These are phyloP conservation scores for Nomia melanderi DNA, from an alignment of 1,140 invertebrate genomes.

Conservation along the genomic window DNA sequence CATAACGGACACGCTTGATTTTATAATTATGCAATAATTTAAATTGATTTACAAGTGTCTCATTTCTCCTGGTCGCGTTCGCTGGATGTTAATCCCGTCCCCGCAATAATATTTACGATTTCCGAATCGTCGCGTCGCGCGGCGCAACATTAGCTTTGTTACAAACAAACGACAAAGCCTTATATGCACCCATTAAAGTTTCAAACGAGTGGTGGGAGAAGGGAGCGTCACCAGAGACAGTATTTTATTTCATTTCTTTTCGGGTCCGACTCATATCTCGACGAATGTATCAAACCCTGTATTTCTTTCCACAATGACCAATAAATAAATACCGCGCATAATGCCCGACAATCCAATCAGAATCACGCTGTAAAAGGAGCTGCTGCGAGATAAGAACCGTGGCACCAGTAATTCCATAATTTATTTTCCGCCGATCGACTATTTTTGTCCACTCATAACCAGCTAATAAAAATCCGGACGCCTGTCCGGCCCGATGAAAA, in stretches of 20 bases:
- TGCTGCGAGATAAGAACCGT: neutral
- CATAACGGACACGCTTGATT: too few species aligned
- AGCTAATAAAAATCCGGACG: neutral
- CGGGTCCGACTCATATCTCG: neutral
- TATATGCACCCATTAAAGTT: neutral
- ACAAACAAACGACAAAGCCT: neutral
- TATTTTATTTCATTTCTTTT: neutral
- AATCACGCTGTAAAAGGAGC: neutral
- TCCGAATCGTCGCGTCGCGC: neutral
- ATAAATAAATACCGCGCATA: conserved; percentile 1
- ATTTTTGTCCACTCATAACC: neutral
- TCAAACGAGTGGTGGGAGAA: neutral
- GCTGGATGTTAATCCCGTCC: too few species aligned
- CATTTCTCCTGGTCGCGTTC: too few species aligned
- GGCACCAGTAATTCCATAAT: neutral
- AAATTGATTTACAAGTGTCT: neutral
- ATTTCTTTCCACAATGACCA: neutral
- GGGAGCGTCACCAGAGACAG: neutral
- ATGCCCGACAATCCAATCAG: neutral
- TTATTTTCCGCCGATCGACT: neutral
- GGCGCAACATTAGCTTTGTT: too few species aligned
- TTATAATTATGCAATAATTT: too few species aligned
- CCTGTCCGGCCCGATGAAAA: conserved; percentile 12
- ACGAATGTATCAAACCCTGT: neutral
- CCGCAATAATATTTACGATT: neutral